Evolutionary conservation across 2,113 vertebrate genomes (phyloP).

Genomic region (Phoenicopterus ruber): DNA sequence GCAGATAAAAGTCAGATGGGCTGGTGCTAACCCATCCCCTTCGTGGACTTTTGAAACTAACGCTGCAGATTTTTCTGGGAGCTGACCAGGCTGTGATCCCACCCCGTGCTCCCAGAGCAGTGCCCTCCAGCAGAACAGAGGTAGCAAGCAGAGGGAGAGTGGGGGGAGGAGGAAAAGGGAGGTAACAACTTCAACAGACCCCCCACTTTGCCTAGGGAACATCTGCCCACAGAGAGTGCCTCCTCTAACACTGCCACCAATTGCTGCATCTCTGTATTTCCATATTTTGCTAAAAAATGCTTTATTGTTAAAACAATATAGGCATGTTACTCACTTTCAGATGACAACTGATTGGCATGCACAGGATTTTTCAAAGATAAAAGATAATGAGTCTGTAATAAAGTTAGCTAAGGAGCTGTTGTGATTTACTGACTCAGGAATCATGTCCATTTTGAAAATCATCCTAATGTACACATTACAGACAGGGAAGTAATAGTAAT

Average conservation of each 20-base stretch:
- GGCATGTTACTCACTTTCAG: neutral
- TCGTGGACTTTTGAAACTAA: neutral
- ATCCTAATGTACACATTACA: neutral
- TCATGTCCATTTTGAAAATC: neutral
- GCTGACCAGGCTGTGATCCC: neutral
- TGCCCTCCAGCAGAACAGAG: neutral
- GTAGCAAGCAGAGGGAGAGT: neutral
- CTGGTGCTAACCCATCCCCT: neutral
- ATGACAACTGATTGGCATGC: neutral
- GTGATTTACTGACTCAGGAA: neutral
- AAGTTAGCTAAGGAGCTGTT: neutral
- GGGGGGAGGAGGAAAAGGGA: neutral
- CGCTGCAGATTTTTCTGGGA: neutral
- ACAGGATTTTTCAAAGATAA: neutral
- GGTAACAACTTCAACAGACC: neutral
- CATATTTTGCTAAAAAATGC: neutral
- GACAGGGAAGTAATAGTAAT: neutral
- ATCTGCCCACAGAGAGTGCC: neutral
- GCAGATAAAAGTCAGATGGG: neutral
- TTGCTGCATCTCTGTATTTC: neutral
- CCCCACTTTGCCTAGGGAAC: neutral
- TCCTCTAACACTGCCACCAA: neutral
- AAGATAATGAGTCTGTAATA: neutral
- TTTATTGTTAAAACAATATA: neutral
- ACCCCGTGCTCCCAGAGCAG: neutral